Conservation (phyloP, 2,888 invertebrate species). For the Lithosia quadra region DNA sequence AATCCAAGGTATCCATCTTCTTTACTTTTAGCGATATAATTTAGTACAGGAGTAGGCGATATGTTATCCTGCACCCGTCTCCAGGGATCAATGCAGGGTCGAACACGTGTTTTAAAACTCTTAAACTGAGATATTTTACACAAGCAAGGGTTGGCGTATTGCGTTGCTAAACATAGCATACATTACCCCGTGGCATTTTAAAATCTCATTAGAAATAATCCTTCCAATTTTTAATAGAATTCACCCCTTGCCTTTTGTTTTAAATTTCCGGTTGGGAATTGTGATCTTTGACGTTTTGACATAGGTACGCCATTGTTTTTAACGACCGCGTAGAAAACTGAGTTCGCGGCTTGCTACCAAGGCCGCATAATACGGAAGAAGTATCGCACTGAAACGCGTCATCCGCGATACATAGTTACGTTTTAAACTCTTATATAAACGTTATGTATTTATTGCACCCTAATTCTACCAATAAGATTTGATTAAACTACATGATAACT, state of each 20-base stretch:
- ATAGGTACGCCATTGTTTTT: conserved; percentile 61
- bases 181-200: conserved; percentile 56
- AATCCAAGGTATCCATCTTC: neutral
- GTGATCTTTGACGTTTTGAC: conserved; percentile 70
- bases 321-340: conserved; percentile 63
- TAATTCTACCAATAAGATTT: conserved; percentile 51
- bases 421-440: conserved; percentile 22
- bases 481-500: conserved; percentile 23
- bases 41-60: conserved; percentile 70
- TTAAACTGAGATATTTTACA: conserved; percentile 83
- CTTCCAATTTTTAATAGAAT: conserved; percentile 74
- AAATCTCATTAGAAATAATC: conserved; percentile 76
- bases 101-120: conserved; percentile 81
- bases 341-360: conserved; percentile 70
- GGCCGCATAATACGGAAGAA: conserved; percentile 73
- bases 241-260: conserved; percentile 75
- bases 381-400: conserved; percentile 51
- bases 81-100: conserved; percentile 74
- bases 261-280: conserved; percentile 72
- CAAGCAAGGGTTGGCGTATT: conserved; percentile 77
- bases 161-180: conserved; percentile 80
- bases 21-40: conserved; percentile 54
- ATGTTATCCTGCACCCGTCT: conserved; percentile 69
- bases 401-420: conserved; percentile 48
- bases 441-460: conserved; percentile 52